Evolutionary conservation across 2,888 invertebrate species (phyloP), one percentile per base, ranked within the genome.

Genomic region (Mimas tiliae): DNA sequence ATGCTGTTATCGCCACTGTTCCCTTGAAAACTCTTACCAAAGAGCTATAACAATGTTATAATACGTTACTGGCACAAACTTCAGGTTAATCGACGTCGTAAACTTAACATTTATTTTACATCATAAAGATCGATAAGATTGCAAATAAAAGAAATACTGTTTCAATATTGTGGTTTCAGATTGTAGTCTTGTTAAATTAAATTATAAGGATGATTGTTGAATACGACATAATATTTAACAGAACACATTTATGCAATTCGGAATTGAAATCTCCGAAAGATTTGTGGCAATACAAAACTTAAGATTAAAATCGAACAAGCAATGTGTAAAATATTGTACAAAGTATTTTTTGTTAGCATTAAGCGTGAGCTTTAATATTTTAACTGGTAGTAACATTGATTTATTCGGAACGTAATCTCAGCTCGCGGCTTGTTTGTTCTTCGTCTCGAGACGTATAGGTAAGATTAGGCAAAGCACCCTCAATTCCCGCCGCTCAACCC

Each of bases 301-400:
- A n/a, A 14, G 8, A 50, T 19, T 50, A 19, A 19, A 50, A 1
- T 50, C 9, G 19, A 50, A 52, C 52, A 42, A 42, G 45, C 14
- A 2, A 45, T 14, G 12, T 6, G 14, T 45, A 42, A 42, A n/a
- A 42, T 42, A 45, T 14, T 45, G 45, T 14, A 58, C 58, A 58
- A 58, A 19, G 83, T 82, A 81, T 81, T 81, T 84, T 84, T 83
- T 84, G 80, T 81, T 82, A 78, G 85, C 91, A 92, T 92, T 93
- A 92, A 92, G 91, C 92, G 91, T 87, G 85, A 88, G 90, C 90
- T 93, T 93, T 91, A 92, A 93, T 91, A 92, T 93, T 93, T 92
- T 91, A 93, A 93, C 92, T 90, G 92, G 90, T 90, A 89, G 91
- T 89, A 92, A 91, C 92, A 93, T 92, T 93, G 93, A 93, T 93